Conservation (phyloP, 2,113 vertebrate species). For the Campylomormyrus numenius region DNA sequence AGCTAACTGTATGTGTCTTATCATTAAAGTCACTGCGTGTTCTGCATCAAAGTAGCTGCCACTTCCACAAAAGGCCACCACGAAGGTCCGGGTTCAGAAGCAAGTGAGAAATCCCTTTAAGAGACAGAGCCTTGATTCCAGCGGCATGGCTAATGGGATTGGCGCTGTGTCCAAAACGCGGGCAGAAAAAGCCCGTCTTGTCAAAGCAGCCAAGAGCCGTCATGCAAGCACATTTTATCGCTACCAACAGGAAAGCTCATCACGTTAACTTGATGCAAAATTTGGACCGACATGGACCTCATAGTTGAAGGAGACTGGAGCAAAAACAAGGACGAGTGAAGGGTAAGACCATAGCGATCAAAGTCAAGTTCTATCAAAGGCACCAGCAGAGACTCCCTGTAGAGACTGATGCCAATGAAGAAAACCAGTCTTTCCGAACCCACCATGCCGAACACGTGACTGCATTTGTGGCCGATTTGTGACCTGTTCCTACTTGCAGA, state of each 20-base stretch:
- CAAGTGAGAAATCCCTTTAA: slow-evolving; percentile 14
- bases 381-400: not conserved
- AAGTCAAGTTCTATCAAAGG: not conserved
- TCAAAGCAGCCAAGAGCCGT: not conserved
- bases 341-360: not conserved
- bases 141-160: slow-evolving; percentile 2
- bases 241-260: not conserved
- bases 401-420: not conserved
- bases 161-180: not conserved
- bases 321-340: not conserved
- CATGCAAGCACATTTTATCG: not conserved
- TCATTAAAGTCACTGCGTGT: not conserved
- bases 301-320: not conserved
- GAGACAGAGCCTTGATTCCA: not conserved
- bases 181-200: not conserved
- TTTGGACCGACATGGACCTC: not conserved
- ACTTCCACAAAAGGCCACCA: slow-evolving; percentile 1
- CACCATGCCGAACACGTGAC: not conserved
- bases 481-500: not conserved
- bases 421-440: not conserved
- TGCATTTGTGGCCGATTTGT: not conserved
- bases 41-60: not conserved
- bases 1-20: not conserved
- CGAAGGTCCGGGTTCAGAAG: not conserved
- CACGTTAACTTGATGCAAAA: not conserved